These are phyloP conservation scores for Pelodytes ibericus DNA, from an alignment of 2,797 vertebrate genomes.

Conservation along the genomic window DNA sequence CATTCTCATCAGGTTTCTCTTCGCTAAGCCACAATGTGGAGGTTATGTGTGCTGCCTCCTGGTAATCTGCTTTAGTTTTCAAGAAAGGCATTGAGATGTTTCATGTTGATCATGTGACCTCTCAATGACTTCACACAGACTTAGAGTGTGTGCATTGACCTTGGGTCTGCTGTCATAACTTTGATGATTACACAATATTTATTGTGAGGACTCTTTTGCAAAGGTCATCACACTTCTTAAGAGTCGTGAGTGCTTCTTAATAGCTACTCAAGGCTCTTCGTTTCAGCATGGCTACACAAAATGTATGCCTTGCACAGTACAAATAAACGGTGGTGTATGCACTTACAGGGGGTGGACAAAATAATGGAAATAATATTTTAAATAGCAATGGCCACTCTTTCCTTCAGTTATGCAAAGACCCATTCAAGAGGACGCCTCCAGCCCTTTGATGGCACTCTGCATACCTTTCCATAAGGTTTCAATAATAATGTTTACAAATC, in stretches of 20 bases:
- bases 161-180: not conserved
- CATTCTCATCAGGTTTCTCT: not conserved
- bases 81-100: not conserved
- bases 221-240: conserved; percentile 13
- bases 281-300: conserved; percentile 24
- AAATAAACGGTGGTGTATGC: too few species aligned
- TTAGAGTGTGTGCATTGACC: not conserved
- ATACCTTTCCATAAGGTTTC: too few species aligned
- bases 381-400: too few species aligned
- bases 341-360: too few species aligned
- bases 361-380: too few species aligned
- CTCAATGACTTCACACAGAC: conserved; percentile 1
- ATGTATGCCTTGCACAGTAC: conserved; percentile 16
- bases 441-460: too few species aligned
- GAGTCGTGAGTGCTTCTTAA: not conserved
- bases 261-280: not conserved
- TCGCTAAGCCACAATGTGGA: not conserved
- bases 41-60: not conserved
- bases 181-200: conserved; percentile 13
- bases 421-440: too few species aligned
- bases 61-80: not conserved
- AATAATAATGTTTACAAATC: too few species aligned
- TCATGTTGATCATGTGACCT: conserved; percentile 14
- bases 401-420: too few species aligned
- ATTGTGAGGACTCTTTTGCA: conserved; percentile 1